A percentile compares a stretch with the other conserved stretches of the same genome.
These are phyloP conservation scores for Cantharis nigra DNA, from an alignment of 2,888 invertebrate genomes.

Conservation along the genomic window DNA sequence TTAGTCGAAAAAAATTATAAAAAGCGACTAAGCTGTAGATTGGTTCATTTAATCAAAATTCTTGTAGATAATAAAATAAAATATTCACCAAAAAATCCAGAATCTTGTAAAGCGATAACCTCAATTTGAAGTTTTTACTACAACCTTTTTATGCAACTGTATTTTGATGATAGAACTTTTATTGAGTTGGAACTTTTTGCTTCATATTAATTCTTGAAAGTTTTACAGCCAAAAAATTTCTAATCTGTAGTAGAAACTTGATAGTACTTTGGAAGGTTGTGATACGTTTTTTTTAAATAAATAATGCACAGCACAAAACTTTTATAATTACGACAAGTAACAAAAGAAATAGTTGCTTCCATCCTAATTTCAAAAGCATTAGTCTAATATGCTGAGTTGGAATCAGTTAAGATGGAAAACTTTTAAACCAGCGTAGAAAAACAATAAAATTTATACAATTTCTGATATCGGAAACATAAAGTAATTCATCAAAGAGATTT, in stretches of 20 bases:
- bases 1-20: background rate
- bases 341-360: background rate
- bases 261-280: background rate
- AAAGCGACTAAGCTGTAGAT: background rate
- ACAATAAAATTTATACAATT: background rate
- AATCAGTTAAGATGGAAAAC: background rate
- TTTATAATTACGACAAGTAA: background rate
- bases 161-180: background rate
- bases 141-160: background rate
- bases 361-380: background rate
- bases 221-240: background rate
- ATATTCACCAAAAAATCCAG: background rate
- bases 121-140: background rate
- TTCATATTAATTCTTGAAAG: background rate
- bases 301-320: background rate
- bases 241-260: background rate
- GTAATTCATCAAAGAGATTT: background rate
- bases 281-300: background rate
- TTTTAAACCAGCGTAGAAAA: background rate
- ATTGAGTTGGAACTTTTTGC: background rate
- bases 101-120: background rate
- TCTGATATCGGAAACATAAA: background rate
- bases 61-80: background rate
- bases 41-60: background rate
- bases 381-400: background rate